Conservation (phyloP, 2,797 vertebrate species). For the Melanotaenia parkinsoni region DNA sequence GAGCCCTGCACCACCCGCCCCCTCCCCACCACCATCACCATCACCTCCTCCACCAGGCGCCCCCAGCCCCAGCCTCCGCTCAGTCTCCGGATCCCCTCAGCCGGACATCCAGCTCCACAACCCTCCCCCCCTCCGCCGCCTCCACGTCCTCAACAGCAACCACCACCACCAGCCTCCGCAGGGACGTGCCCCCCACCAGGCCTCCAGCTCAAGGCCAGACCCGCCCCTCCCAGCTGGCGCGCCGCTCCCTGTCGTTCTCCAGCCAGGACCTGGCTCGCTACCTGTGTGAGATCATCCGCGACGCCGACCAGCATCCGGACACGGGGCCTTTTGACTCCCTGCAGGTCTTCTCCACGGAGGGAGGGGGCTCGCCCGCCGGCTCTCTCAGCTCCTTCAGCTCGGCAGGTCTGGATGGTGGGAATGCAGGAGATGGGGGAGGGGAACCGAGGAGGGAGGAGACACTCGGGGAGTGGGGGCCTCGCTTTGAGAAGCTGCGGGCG, state of each 20-base stretch:
- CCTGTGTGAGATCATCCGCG: conserved; percentile 83
- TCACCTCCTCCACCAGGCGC: conserved; percentile 66
- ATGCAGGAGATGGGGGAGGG: conserved; percentile 62
- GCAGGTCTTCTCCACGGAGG: conserved; percentile 88
- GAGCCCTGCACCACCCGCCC: conserved; percentile 71
- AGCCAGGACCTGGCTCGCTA: conserved; percentile 83
- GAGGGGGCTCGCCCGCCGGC: conserved; percentile 83
- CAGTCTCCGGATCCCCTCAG: conserved; percentile 65
- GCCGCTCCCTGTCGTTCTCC: conserved; percentile 79
- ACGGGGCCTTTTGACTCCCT: conserved; percentile 84
- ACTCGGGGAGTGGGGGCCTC: conserved; percentile 87
- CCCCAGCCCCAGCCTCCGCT: conserved; percentile 35
- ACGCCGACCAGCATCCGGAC: conserved; percentile 79
- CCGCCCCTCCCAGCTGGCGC: conserved; percentile 67
- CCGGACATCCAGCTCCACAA: conserved; percentile 67
- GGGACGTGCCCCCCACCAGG: conserved; percentile 67
- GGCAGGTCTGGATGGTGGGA: conserved; percentile 72
- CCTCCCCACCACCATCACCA: conserved; percentile 66
- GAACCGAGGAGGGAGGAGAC: conserved; percentile 78
- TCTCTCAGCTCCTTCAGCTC: conserved; percentile 89
- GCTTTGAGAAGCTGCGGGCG: conserved; percentile 88
- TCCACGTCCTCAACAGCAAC: conserved; percentile 64
- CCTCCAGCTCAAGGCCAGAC: conserved; percentile 79
- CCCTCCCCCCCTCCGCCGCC: conserved; percentile 46
- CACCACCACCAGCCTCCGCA: conserved; percentile 64